phyloP scores from a whole-genome alignment of 2,888 invertebrate genomes.

The Drosophila crucigera region DNA sequence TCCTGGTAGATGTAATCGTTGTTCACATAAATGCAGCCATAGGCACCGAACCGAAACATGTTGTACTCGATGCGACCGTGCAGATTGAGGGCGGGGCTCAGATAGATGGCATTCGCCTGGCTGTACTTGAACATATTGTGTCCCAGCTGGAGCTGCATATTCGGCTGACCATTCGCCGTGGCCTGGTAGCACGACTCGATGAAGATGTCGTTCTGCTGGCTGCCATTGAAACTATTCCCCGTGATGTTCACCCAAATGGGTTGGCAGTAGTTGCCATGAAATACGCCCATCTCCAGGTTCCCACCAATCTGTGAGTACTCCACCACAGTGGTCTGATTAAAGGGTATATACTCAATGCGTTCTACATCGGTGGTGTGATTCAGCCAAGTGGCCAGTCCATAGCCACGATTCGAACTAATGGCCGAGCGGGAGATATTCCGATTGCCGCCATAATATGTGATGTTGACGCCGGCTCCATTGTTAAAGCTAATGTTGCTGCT shows the following conservation, averaged over 20 bases:
- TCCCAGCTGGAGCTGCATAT: conserved; percentile 91
- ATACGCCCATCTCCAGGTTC: conserved; percentile 94
- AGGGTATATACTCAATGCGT: conserved; percentile 90
- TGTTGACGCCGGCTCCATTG: conserved; percentile 96
- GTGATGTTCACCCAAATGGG: conserved; percentile 95
- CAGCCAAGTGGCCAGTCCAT: conserved; percentile 95
- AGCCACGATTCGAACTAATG: conserved; percentile 94
- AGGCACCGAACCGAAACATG: conserved; percentile 92
- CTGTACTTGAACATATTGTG: conserved; percentile 94
- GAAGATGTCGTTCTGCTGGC: conserved; percentile 92
- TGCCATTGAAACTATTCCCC: conserved; percentile 94
- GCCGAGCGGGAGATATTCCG: conserved; percentile 95
- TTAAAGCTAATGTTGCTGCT: conserved; percentile 95
- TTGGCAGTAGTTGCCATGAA: conserved; percentile 97
- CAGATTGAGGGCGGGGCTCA: conserved; percentile 93
- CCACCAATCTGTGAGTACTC: conserved; percentile 94
- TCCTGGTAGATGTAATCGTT: conserved; percentile 91
- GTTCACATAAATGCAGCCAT: conserved; percentile 93
- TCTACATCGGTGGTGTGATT: conserved; percentile 90
- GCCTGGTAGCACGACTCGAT: conserved; percentile 92
- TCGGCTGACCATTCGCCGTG: conserved; percentile 85
- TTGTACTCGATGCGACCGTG: conserved; percentile 93
- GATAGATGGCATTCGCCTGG: conserved; percentile 90
- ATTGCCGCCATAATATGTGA: conserved; percentile 97
- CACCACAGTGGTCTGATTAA: conserved; percentile 94